Percentiles rank a stretch among this genome's conserved stretches.
Evolutionary conservation across 2,888 invertebrate genomes (phyloP).

Genomic region (Poecilobothrus nobilitatus): DNA sequence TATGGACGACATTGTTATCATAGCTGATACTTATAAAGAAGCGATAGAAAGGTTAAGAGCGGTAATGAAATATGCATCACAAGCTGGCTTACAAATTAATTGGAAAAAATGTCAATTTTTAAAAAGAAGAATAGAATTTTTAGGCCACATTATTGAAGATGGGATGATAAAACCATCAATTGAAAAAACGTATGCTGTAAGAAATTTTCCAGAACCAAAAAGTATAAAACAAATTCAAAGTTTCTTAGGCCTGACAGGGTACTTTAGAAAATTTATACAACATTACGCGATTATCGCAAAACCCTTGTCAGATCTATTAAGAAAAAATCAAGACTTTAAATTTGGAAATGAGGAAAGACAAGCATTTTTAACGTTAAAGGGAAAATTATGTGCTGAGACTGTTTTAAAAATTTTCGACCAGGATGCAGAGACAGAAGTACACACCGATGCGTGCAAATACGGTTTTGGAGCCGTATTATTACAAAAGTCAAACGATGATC

Average conservation of each 20-base stretch:
- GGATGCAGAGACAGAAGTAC: slow-evolving; percentile 14
- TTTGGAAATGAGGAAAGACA: slow-evolving; percentile 11
- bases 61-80: slow-evolving; percentile 18
- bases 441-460: slow-evolving; percentile 19
- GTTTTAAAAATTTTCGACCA: slow-evolving; percentile 15
- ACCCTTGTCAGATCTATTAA: slow-evolving; percentile 14
- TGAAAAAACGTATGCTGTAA: slow-evolving; percentile 16
- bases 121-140: slow-evolving; percentile 19
- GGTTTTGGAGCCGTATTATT: slow-evolving; percentile 21
- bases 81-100: slow-evolving; percentile 20
- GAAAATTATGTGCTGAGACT: not conserved
- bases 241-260: too few species aligned
- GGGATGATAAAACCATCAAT: slow-evolving; percentile 17
- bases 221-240: too few species aligned
- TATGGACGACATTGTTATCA: slow-evolving; percentile 24
- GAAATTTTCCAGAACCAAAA: too few species aligned
- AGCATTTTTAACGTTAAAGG: slow-evolving; percentile 10
- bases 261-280: slow-evolving; percentile 21
- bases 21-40: slow-evolving; percentile 20
- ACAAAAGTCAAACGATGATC: slow-evolving; percentile 12
- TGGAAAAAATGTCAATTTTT: slow-evolving; percentile 25
- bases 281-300: slow-evolving; percentile 17
- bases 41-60: slow-evolving; percentile 16
- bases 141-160: slow-evolving; percentile 19
- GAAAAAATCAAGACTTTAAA: slow-evolving; percentile 12